Conservation (phyloP, 2,888 invertebrate species). For the Tiphia femorata region DNA sequence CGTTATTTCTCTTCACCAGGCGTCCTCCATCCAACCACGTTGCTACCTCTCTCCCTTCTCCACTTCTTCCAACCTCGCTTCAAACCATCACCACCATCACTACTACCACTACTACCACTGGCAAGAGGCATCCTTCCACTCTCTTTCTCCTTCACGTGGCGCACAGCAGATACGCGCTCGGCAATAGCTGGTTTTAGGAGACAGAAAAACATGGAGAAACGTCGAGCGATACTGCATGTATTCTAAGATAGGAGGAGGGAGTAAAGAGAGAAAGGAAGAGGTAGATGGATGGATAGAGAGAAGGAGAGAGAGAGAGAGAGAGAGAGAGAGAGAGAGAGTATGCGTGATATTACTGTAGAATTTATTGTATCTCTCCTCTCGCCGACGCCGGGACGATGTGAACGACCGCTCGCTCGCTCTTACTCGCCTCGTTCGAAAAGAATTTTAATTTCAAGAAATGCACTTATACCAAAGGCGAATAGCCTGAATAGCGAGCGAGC, state of each 20-base stretch:
- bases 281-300: neutral
- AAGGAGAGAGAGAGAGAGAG: slow-evolving; percentile 1
- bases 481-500: too few species aligned
- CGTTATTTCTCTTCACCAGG: slow-evolving; percentile 34
- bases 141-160: too few species aligned
- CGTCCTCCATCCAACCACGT: too few species aligned
- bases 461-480: too few species aligned
- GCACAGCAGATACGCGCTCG: slow-evolving; percentile 12
- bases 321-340: neutral
- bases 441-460: too few species aligned
- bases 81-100: slow-evolving; percentile 3
- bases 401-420: too few species aligned
- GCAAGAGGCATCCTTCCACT: too few species aligned
- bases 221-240: neutral
- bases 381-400: too few species aligned
- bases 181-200: slow-evolving; percentile 33
- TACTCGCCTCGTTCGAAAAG: too few species aligned
- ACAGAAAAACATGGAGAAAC: slow-evolving; percentile 27
- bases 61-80: slow-evolving; percentile 9
- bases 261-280: too few species aligned
- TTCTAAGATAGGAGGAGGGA: slow-evolving; percentile 2
- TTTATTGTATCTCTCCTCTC: neutral
- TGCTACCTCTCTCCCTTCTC: slow-evolving; percentile 24
- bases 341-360: slow-evolving; percentile 17
- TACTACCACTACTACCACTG: slow-evolving; percentile 10